Conservation (phyloP, 2,797 vertebrate species). For the Malurus splendens region DNA sequence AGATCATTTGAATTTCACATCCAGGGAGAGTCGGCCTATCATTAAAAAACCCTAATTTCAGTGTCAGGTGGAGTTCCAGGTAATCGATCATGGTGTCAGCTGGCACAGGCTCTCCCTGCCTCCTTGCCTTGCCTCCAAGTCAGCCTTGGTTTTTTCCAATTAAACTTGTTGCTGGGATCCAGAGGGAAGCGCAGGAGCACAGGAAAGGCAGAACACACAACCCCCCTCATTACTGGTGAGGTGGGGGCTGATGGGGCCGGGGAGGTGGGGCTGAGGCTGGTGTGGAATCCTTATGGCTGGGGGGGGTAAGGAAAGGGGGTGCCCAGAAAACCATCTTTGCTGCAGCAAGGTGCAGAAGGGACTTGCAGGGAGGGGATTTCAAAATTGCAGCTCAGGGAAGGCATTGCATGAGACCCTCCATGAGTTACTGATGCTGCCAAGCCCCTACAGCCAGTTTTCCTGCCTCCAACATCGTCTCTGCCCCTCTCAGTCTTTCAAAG, state of each 20-base stretch:
- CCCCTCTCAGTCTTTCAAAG: background rate
- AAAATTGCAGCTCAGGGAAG: background rate
- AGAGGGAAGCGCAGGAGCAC: background rate
- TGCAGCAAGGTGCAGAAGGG: background rate
- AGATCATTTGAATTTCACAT: conserved; percentile 93
- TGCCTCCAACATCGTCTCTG: background rate
- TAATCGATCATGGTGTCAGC: conserved; percentile 93
- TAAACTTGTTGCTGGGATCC: conserved; percentile 81
- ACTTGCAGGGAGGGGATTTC: background rate
- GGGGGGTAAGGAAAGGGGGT: background rate
- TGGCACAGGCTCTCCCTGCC: conserved; percentile 80
- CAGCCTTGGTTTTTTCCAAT: conserved; percentile 82
- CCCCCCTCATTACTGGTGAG: background rate
- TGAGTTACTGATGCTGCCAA: background rate
- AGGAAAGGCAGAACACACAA: background rate
- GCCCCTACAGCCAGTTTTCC: background rate
- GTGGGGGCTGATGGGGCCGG: background rate
- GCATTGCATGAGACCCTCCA: background rate
- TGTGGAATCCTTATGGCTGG: background rate
- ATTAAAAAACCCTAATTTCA: conserved; percentile 93
- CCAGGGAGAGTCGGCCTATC: conserved; percentile 89
- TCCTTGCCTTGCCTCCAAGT: conserved; percentile 79
- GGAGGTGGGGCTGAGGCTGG: background rate
- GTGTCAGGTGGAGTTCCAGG: conserved; percentile 92
- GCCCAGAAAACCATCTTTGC: background rate